Evolutionary conservation across 1,140 invertebrate genomes (phyloP), one percentile per base, ranked within the genome.

Genomic region (Scylla paramamosain): DNA sequence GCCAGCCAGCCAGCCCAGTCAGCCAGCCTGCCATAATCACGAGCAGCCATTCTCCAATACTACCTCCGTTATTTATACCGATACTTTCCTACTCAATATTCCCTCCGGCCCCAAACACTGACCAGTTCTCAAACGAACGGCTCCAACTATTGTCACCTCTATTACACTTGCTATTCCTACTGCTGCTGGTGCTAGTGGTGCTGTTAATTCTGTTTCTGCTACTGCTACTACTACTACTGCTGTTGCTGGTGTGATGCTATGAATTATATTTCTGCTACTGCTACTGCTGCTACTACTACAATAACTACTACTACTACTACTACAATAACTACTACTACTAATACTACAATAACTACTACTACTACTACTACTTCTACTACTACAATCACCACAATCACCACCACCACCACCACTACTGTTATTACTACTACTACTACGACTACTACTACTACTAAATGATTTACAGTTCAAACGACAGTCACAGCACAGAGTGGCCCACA

Each of bases 271-370:
- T 12, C 89, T 91, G 48, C 89, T 32, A 92, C 10, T 59, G 31
- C 52, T 52, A 91, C 52, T n/a, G n/a, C 91, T 31, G 59, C 90
- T 28, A 52, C 90, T 91, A 91, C 90, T 28, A 20, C 90, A 12
- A 39, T 39, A 2, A 39, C 39, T 25, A 25, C 52, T 28, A 87
- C 86, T 16, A 87, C 86, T 29, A 20, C 20, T 32, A 20, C 29
- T 16, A 31, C 86, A 3, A 87, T 16, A 0, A 87, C 90, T 32
- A 91, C 90, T 12, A 91, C 20, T 32, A 52, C 90, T 20, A n/a
- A 4, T 28, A 46, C 46, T 46, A 28, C 52, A 3, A 52, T 29
- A 0, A 91, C 29, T 32, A 89, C 39, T 14, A 39, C 39, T 39
- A 39, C 39, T 39, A 6, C 39, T 39, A 6, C 39, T 39, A 6